phyloP scores from a whole-genome alignment of 2,888 invertebrate genomes.

The Drosophila suboccidentalis region DNA sequence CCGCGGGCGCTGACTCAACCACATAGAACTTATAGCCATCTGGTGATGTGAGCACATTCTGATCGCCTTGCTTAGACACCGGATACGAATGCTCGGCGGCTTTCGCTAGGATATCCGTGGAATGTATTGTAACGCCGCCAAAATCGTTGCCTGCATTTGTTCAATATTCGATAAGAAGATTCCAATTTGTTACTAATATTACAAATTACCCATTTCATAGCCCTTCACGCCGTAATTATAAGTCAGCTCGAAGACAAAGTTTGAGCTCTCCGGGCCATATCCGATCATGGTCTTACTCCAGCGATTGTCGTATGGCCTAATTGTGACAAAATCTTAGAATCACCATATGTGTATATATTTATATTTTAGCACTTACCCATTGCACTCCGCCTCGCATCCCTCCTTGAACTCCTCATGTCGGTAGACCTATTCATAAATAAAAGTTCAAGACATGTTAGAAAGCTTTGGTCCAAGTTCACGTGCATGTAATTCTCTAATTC shows the following conservation, averaged over 20 bases:
- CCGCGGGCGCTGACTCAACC: slow-evolving; percentile 88
- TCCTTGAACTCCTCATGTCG: slow-evolving; percentile 99
- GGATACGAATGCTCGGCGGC: slow-evolving; percentile 92
- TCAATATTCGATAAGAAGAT: background rate
- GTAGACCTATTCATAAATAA: slow-evolving; percentile 88
- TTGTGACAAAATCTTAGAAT: background rate
- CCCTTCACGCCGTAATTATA: slow-evolving; percentile 97
- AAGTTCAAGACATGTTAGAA: background rate
- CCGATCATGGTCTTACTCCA: slow-evolving; percentile 99
- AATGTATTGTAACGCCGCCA: slow-evolving; percentile 93
- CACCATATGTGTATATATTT: too few relatives aligned
- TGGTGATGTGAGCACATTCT: slow-evolving; percentile 91
- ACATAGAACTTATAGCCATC: slow-evolving; percentile 96
- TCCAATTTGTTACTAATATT: background rate
- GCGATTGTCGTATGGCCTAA: slow-evolving; percentile 97
- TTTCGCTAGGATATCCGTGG: slow-evolving; percentile 90
- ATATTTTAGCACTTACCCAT: slow-evolving; percentile 90
- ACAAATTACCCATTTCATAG: slow-evolving; percentile 90
- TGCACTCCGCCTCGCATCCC: slow-evolving; percentile 98
- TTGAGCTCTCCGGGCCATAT: slow-evolving; percentile 96
- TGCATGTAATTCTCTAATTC: too few relatives aligned
- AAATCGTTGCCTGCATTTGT: slow-evolving; percentile 91
- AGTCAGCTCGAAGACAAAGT: slow-evolving; percentile 98
- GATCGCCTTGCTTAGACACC: slow-evolving; percentile 88
- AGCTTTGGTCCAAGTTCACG: too few relatives aligned